Base-by-base conservation (phyloP, 1,140 invertebrate species). In the Drosophila ohnishii region DNA sequence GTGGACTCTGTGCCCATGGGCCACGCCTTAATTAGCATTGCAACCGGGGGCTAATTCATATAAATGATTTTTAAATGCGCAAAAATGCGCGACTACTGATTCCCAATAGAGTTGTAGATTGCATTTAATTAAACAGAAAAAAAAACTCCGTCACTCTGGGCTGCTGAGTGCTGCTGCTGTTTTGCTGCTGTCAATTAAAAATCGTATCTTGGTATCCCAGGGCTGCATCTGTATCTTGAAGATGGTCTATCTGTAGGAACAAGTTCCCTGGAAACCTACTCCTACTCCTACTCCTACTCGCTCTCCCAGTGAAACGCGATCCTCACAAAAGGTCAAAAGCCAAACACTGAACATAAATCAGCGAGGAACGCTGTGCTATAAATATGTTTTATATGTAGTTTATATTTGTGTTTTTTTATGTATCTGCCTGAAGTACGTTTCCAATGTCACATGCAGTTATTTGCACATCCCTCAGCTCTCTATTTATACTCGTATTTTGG, bases 51-150 rank as follows among this genome's bases (percentile, higher is more conserved):
- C 65, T 84, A 84, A 84, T 84, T 80, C 77, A 80, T 58, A 84
- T 84, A 85, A 84, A 84, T 83, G 81, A 85, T 84, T 85, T 85
- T 84, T 80, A 85, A 85, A 85, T 84, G 77, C 80, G 77, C 80
- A 56, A 74, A 84, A 80, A 84, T 80, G 78, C 66, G 62, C 72
- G 9, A 51, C 81, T 80, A 72, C 81, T 84, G 80, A 84, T 84
- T 83, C 58, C 30, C 61, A 83, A 83, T 83, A 83, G 80, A 83
- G 80, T 79, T 83, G 80, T 84, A 77, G 72, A 76, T 80, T 76
- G 78, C 57, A 83, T 75, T 82, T 83, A 83, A 82, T 82, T 82
- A 83, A 78, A 9, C 56, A 34, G 62, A 19, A 40, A 45, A 13
- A 44, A n/a, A 50, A 67, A 63, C 50, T 13, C 39, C 13, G 13